Evolutionary conservation across 1,140 invertebrate species (phyloP), one percentile per base, ranked within the genome.

Genomic region (Acromyrmex heyeri): DNA sequence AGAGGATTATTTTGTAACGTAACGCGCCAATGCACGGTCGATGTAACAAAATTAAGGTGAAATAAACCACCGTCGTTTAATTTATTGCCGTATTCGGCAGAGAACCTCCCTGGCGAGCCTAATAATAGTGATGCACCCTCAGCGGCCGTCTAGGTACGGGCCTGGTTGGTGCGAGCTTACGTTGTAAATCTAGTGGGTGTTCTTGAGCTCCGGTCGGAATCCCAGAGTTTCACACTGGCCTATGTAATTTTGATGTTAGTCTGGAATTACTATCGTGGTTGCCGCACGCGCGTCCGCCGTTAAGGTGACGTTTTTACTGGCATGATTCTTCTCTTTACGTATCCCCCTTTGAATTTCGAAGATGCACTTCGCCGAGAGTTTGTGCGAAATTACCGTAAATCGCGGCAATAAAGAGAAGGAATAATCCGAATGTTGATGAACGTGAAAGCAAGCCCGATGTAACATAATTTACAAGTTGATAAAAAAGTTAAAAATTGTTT

Each of bases 141-240:
- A n/a, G 27, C 64, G 38, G 27, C 38, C 70, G 38, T 50, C 48
- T 55, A 61, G 27, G 38, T 78, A 55, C 61, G 59, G 38, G 27
- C 7, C 53, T 64, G 73, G 16, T 3, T 12, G 44, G n/a, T 44
- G n/a, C 24, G 44, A 85, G 59, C 64, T 62, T 61, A 55, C 24
- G 75, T 73, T 83, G 69, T 88, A 88, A 88, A 89, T 89, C 69
- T 86, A 59, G 61, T 75, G 65, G 16, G 27, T 76, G 88, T 75
- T 89, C 70, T 57, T 21, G 50, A 72, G 57, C 18, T 30, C 30
- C 65, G 34, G 4, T 12, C 55, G 50, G 86, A 87, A 83, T 83
- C 86, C 55, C n/a, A 7, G 70, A 87, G 70, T 87, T 85, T 59
- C 38, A 55, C 64, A 24, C 34, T 57, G 48, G 24, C 57, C n/a